Conservation (phyloP, 2,113 vertebrate genomes). For the Bungarus multicinctus region DNA sequence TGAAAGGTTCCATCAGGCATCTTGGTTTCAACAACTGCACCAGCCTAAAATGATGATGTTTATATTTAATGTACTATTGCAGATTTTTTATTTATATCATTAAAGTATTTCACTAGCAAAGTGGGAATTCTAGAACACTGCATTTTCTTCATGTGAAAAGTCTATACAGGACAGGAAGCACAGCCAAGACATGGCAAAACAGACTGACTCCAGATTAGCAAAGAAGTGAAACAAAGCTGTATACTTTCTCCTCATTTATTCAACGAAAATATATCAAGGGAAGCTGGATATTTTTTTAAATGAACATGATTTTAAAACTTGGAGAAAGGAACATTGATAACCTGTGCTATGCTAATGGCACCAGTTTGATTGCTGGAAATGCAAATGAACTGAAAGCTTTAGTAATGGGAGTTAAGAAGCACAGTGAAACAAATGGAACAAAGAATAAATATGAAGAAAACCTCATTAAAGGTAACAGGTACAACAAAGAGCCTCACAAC, state of each 20-base stretch:
- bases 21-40: constrained; percentile 95
- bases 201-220: background rate
- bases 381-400: background rate
- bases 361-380: background rate
- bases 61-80: background rate
- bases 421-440: background rate
- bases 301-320: background rate
- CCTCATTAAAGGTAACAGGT: background rate
- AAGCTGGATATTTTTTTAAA: background rate
- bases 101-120: background rate
- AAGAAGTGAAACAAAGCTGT: background rate
- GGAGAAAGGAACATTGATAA: background rate
- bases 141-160: background rate
- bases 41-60: constrained; percentile 77
- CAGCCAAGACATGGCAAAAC: background rate
- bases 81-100: background rate
- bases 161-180: background rate
- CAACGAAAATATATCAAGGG: background rate
- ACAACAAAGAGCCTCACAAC: background rate
- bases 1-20: constrained; percentile 86
- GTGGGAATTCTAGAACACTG: background rate
- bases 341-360: background rate
- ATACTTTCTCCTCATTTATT: background rate
- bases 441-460: background rate
- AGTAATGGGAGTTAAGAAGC: background rate